These are phyloP conservation scores for Epiblema foenella DNA, from an alignment of 2,888 invertebrate species.

Conservation along the genomic window DNA sequence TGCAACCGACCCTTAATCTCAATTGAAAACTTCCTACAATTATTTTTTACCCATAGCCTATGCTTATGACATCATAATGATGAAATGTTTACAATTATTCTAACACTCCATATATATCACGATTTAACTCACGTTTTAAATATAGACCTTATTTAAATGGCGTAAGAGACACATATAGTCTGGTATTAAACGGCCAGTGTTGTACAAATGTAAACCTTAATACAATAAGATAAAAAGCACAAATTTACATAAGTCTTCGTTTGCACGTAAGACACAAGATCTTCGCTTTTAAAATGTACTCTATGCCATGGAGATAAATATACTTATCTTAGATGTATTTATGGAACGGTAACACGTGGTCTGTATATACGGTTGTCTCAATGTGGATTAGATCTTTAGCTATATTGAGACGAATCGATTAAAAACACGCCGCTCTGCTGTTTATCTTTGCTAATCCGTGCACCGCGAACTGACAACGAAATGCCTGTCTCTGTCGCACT, in stretches of 20 bases:
- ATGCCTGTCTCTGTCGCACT: too few species aligned
- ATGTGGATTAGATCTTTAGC: conserved; percentile 6
- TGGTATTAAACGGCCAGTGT: neutral
- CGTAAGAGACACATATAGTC: neutral
- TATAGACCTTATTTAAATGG: neutral
- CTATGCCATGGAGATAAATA: neutral
- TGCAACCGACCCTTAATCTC: too few species aligned
- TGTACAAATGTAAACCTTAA: neutral
- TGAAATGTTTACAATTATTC: conserved; percentile 27
- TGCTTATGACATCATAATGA: conserved; percentile 22
- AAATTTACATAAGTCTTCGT: neutral
- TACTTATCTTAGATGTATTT: neutral
- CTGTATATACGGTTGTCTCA: conserved; percentile 6
- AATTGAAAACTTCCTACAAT: too few species aligned
- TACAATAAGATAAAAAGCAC: neutral
- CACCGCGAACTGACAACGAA: too few species aligned
- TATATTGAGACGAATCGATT: neutral
- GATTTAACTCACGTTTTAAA: neutral
- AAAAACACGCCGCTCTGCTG: neutral
- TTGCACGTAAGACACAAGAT: neutral
- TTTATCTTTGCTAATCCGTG: neutral
- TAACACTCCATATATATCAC: neutral
- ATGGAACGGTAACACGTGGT: conserved; percentile 16
- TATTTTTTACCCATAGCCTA: neutral
- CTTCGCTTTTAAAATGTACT: neutral